Evolutionary conservation across 2,888 invertebrate genomes (phyloP).

Genomic region (Spodoptera littoralis): DNA sequence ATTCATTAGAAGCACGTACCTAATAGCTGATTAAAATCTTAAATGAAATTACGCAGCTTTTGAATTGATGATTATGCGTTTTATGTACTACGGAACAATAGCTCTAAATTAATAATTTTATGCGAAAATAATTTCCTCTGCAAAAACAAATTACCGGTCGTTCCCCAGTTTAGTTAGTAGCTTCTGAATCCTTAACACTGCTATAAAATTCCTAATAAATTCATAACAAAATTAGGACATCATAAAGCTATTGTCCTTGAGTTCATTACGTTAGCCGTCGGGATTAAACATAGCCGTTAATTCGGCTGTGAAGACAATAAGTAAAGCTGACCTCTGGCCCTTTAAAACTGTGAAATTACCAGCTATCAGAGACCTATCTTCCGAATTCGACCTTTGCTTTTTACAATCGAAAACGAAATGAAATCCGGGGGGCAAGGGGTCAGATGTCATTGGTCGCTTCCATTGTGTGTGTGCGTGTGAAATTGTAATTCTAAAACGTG

Average conservation of each 20-base stretch:
- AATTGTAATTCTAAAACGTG: constrained; percentile 74
- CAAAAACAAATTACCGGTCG: constrained; percentile 14
- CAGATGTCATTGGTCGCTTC: constrained; percentile 38
- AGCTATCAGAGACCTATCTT: constrained; percentile 26
- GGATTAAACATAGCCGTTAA: constrained; percentile 66
- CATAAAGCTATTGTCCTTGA: constrained; percentile 60
- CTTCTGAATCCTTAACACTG: constrained; percentile 14
- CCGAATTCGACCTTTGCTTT: constrained; percentile 10
- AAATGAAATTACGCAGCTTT: background rate
- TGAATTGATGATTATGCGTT: constrained; percentile 4
- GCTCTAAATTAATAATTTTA: constrained; percentile 27
- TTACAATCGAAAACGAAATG: constrained; percentile 38
- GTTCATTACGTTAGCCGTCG: constrained; percentile 51
- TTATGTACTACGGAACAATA: constrained; percentile 19
- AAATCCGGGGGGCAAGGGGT: constrained; percentile 34
- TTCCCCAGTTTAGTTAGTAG: constrained; percentile 1
- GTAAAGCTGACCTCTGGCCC: constrained; percentile 66
- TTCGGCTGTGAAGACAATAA: constrained; percentile 66
- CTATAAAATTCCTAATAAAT: constrained; percentile 43
- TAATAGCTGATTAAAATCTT: constrained; percentile 14
- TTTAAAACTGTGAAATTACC: constrained; percentile 61
- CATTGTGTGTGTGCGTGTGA: constrained; percentile 58
- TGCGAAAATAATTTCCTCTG: constrained; percentile 21
- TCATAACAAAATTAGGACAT: constrained; percentile 55
- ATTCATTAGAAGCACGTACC: background rate